These are phyloP conservation scores for Callocephalon fimbriatum DNA, from an alignment of 2,113 vertebrate species.

Conservation along the genomic window DNA sequence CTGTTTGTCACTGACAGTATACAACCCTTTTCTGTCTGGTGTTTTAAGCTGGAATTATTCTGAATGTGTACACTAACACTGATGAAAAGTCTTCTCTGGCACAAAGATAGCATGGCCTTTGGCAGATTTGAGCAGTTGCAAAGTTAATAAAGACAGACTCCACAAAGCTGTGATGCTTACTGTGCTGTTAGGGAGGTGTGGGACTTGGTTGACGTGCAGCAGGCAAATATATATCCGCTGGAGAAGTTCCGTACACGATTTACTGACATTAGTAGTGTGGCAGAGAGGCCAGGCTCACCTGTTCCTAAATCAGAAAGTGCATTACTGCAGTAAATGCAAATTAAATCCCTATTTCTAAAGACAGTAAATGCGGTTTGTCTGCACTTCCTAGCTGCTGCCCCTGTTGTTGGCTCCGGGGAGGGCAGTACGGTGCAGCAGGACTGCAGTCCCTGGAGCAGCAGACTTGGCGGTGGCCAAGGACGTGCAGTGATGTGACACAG, in stretches of 20 bases:
- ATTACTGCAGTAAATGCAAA: neutral
- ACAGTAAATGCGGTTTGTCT: neutral
- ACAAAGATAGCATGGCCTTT: rapidly evolving
- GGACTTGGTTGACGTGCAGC: rapidly evolving
- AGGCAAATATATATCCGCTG: rapidly evolving
- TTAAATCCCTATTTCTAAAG: neutral
- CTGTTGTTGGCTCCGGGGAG: neutral
- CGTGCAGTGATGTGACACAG: rapidly evolving
- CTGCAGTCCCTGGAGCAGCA: rapidly evolving
- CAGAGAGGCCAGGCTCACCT: neutral
- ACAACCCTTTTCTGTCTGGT: rapidly evolving
- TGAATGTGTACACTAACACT: rapidly evolving
- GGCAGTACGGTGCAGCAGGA: rapidly evolving
- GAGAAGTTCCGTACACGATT: rapidly evolving
- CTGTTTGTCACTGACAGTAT: neutral
- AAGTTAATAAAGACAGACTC: neutral
- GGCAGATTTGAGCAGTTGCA: neutral
- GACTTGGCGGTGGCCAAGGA: rapidly evolving
- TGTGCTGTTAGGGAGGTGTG: neutral
- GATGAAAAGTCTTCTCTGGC: neutral
- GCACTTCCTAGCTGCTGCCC: rapidly evolving
- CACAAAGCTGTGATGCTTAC: neutral
- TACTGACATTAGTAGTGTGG: rapidly evolving
- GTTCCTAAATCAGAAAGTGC: neutral
- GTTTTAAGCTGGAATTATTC: neutral